Evolutionary conservation across 1,140 invertebrate genomes (phyloP), one percentile per base, ranked within the genome.

Genomic region (Drosophila eugracilis): DNA sequence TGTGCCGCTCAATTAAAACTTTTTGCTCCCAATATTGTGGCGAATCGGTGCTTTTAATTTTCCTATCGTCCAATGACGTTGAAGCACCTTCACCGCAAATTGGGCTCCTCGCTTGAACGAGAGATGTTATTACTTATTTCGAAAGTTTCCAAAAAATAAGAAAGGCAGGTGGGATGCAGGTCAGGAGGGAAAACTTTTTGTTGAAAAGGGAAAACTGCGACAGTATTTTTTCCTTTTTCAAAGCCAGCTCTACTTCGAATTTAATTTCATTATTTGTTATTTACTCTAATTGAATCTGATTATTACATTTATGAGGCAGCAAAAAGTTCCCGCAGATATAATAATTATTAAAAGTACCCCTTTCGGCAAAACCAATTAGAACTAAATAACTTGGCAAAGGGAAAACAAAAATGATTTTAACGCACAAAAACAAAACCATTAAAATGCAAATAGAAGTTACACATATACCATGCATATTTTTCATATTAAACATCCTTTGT

Each of bases 1-100:
- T 50, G 57, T 50, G 55, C 30, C 57, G 60, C 54, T 84, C 73
- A 85, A 86, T 86, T 74, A 85, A 86, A 85, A 85, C 49, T 86
- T 84, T 66, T 66, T 49, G 37, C 47, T 28, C 26, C 26, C 65
- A 70, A 78, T 78, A 52, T 58, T 71, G 37, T 70, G 63, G 42
- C 50, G 71, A 52, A 69, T 77, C 37, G 48, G 37, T 26, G 49
- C 65, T 63, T 75, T 85, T 85, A 85, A 85, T 85, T 85, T 85
- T 85, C 80, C 77, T 85, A 76, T 60, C 41, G 53, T 53, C 19
- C 50, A 34, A 26, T 32, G 30, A 67, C 32, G 6, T 67, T 32
- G 26, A 32, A 36, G 17, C 28, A 39, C 41, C 48, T 67, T 36
- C 0, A 36, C 66, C 48, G 49, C 55, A 63, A 45, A 48, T 62